Evolutionary conservation across 2,113 vertebrate species (phyloP).

Genomic region (Pao palembangensis): DNA sequence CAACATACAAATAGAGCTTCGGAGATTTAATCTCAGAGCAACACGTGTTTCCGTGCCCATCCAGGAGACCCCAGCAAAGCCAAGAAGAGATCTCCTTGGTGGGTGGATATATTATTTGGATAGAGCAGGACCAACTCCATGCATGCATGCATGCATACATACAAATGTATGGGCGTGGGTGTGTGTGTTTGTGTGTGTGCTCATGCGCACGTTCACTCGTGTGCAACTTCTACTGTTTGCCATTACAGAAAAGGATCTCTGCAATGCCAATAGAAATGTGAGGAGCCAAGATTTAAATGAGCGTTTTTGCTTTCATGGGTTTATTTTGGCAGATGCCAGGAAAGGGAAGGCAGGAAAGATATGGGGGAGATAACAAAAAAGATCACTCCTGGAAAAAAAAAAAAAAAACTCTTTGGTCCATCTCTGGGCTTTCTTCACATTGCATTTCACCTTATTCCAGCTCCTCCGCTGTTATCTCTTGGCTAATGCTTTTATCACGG

Average conservation of each 20-base stretch:
- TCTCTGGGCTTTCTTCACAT: conserved; percentile 24
- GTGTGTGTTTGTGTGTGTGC: conserved; percentile 9
- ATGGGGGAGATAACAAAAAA: conserved; percentile 4
- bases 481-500: conserved; percentile 34
- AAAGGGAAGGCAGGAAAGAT: conserved; percentile 6
- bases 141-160: background rate
- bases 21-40: conserved; percentile 44
- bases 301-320: conserved; percentile 48
- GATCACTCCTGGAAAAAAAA: background rate
- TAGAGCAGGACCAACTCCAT: conserved; percentile 2
- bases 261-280: conserved; percentile 57
- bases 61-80: conserved; percentile 39
- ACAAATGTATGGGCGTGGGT: too few relatives aligned
- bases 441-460: conserved; percentile 24
- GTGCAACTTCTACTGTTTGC: conserved; percentile 35
- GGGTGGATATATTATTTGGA: conserved; percentile 29
- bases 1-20: conserved; percentile 39
- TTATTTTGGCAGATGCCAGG: conserved; percentile 16
- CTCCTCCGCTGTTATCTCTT: conserved; percentile 12
- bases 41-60: conserved; percentile 18
- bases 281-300: conserved; percentile 68
- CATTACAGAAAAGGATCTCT: conserved; percentile 43
- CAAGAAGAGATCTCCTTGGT: conserved; percentile 18
- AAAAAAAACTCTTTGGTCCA: conserved; percentile 9
- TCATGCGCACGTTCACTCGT: background rate